Base-by-base conservation (phyloP, 2,888 invertebrate genomes). In the Clunio marinus region DNA sequence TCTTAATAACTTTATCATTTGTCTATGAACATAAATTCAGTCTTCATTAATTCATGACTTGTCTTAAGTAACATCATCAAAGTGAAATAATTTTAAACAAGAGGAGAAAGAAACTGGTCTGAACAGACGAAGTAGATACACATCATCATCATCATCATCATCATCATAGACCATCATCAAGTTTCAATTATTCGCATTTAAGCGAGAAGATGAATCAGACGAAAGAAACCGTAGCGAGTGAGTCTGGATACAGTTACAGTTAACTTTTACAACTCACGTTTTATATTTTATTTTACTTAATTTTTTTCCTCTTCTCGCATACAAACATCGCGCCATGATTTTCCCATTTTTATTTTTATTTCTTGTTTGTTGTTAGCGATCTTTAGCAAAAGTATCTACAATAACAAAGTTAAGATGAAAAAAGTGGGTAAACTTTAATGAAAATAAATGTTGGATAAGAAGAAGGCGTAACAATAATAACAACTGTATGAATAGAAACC, bases 341-440 rank as follows among this genome's bases (percentile, higher is more conserved):
- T 41, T 41, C 41, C 41, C 41, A 41, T 41, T n/a, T n/a, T n/a
- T n/a, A n/a, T n/a, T n/a, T n/a, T n/a, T n/a, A n/a, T n/a, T 41
- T 41, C 4, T 10, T 41, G 41, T 41, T 41, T 41, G 41, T 41
- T 41, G 41, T 41, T 41, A 41, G 41, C 10, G 32, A 41, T 41
- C 41, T 41, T 15, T 10, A 41, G 41, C 41, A n/a, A 32, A 15
- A 41, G 41, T 15, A 41, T 41, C 41, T n/a, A 41, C 41, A 41
- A 41, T n/a, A 41, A 41, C 41, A 41, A n/a, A n/a, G n/a, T n/a
- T n/a, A n/a, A n/a, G n/a, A n/a, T n/a, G 41, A 5, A 41, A 32
- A 41, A 41, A 41, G 41, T 41, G 41, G 41, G 41, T 41, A 41
- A 41, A 41, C 41, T 41, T 41, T 41, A 41, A 10, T 41, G 41